Conservation (phyloP, 2,113 vertebrate species). For the Nyctereutes procyonoides region DNA sequence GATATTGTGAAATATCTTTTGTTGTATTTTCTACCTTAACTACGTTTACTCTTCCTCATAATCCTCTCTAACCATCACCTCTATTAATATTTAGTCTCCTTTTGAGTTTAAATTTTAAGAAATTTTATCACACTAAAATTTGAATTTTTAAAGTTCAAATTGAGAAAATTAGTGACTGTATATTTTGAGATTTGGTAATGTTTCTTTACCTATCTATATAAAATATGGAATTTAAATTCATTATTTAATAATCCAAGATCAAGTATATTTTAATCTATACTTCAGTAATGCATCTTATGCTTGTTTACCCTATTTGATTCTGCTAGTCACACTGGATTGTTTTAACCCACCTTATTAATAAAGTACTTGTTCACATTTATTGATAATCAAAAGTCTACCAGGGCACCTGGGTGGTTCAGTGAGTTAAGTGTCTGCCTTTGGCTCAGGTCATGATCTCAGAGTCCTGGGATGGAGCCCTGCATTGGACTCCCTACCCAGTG, state of each 20-base stretch:
- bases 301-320: slow-evolving; percentile 32
- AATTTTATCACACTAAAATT: slow-evolving; percentile 40
- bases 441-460: neutral
- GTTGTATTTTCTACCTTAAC: neutral
- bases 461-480: neutral
- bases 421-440: neutral
- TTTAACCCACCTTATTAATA: slow-evolving; percentile 24
- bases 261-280: neutral
- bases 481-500: neutral
- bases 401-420: neutral
- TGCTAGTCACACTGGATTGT: neutral
- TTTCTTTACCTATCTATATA: slow-evolving; percentile 3
- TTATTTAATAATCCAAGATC: slow-evolving; percentile 15
- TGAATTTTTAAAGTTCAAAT: slow-evolving; percentile 24
- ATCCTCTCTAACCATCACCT: neutral
- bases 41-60: neutral
- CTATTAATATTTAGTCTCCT: neutral
- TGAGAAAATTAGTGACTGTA: neutral
- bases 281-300: neutral
- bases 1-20: neutral
- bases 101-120: slow-evolving; percentile 32
- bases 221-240: slow-evolving; percentile 6
- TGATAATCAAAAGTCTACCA: neutral
- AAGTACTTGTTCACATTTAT: slow-evolving; percentile 20
- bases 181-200: slow-evolving; percentile 6